Base-by-base conservation (phyloP, 2,113 vertebrate genomes). In the Lepus timidus region DNA sequence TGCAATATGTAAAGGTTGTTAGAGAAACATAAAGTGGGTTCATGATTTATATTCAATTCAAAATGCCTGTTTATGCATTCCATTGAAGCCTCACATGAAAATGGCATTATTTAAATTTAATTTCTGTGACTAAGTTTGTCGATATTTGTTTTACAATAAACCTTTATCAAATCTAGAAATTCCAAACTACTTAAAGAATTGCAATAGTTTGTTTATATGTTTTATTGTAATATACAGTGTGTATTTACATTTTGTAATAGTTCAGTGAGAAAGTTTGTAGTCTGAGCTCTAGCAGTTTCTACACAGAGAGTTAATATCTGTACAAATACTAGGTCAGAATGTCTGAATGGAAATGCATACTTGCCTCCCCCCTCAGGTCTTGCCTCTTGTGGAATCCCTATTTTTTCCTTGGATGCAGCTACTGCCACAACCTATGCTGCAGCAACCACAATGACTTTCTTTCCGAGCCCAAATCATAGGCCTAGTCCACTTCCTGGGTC, bases 141-240 rank as follows among this genome's bases (percentile, higher is more conserved):
- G 12, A 51, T 92, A 85, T 80, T 94, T 91, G 58, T 23, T 88
- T 91, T 68, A 17, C 51, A 85, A 61, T 81, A 51, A 83, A 31
- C 36, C 52, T 67, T 85, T 92, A 85, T 89, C 39, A 96, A 85
- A 84, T 74, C 20, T 73, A 92, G 58, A 80, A 85, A 94, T 74
- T 92, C 19, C 78, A 36, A 82, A 84, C 49, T 83, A 27, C 75
- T 93, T 58, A 85, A 94, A 80, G 55, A 93, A 92, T 88, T 74
- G n/a, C 80, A 84, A 61, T 51, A 61, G 58, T 67, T 65, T 29
- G 20, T 62, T 80, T n/a, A 83, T 83, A 64, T 51, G 31, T 67
- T 71, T 93, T 84, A 88, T 88, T 51, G 13, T 44, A 84, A 51
- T 65, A 4, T 33, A 36, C 65, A 58, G 73, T 74, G 9, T 27